Conservation (phyloP, 2,113 vertebrate genomes). For the Talpa occidentalis region DNA sequence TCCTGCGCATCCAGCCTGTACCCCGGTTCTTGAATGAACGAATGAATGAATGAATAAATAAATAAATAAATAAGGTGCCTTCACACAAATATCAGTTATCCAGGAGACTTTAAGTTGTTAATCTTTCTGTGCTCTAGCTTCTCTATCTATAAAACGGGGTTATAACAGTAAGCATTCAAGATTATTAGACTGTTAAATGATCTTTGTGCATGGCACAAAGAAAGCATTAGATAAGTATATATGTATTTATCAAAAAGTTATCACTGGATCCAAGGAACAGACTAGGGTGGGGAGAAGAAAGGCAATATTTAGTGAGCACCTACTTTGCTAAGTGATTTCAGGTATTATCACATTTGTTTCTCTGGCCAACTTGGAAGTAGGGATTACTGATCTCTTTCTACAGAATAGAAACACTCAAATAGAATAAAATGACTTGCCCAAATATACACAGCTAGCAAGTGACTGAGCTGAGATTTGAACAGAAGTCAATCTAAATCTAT, state of each 20-base stretch:
- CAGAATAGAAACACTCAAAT: background rate
- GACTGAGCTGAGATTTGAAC: background rate
- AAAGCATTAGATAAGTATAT: background rate
- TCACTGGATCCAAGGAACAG: background rate
- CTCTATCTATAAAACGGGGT: background rate
- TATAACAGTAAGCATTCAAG: background rate
- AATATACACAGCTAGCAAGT: background rate
- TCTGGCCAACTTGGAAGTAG: background rate
- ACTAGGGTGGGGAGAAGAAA: background rate
- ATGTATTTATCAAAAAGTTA: too few species aligned
- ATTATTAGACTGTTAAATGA: background rate
- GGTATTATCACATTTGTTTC: background rate
- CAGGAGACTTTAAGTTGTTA: background rate
- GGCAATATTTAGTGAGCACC: background rate
- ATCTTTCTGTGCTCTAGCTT: background rate
- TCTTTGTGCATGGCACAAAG: background rate
- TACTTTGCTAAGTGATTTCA: background rate
- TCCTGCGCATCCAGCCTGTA: too few species aligned
- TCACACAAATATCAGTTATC: background rate
- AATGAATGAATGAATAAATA: too few species aligned
- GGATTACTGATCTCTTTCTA: background rate
- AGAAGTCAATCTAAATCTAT: background rate
- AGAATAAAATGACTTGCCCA: background rate
- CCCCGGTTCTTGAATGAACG: too few species aligned
- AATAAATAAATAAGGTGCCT: background rate